Base-by-base conservation (phyloP, 1,140 invertebrate species). In the Brachionus manjavacas region DNA sequence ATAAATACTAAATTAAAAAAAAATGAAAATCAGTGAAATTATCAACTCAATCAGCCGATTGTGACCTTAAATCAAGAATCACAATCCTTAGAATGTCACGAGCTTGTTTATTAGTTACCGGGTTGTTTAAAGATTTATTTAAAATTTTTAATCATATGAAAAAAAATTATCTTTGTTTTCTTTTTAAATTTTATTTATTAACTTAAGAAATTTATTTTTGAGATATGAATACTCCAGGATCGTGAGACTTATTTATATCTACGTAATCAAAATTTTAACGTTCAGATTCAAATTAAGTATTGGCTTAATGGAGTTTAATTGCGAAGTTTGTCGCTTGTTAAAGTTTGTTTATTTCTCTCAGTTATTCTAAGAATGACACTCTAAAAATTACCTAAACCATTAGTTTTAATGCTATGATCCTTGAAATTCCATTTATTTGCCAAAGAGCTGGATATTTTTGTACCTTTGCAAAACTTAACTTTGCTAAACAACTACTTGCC, bases 61-160 rank as follows among this genome's bases (percentile, higher is more conserved):
- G 16, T 20, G 52, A 20, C 16, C 16, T 20, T 20, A 60, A 23
- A 60, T 16, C 52, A 60, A 25, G 16, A 16, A 60, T 9, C 52
- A 60, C 52, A 60, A 16, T 60, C 8, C 14, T 39, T 68, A 28
- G 8, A n/a, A 31, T 39, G 31, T 31, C 66, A 68, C 31, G 66
- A 39, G 31, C 41, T 72, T 72, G 68, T 72, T 72, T 41, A 16
- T 72, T 72, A 41, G 68, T 72, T 72, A 72, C 68, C 14, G 20
- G n/a, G 20, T 72, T 60, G n/a, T 60, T 60, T 23, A 60, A 25
- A 60, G 52, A 60, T 60, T 60, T 20, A 60, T 25, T 60, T 60
- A 60, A 60, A 46, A 60, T 60, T 60, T n/a, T 20, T 3, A 52
- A 52, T 52, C 46, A 52, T 52, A 52, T 52, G 46, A 52, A 52